phyloP scores from a whole-genome alignment of 1,140 invertebrate genomes.

The Brachystomella parvula region DNA sequence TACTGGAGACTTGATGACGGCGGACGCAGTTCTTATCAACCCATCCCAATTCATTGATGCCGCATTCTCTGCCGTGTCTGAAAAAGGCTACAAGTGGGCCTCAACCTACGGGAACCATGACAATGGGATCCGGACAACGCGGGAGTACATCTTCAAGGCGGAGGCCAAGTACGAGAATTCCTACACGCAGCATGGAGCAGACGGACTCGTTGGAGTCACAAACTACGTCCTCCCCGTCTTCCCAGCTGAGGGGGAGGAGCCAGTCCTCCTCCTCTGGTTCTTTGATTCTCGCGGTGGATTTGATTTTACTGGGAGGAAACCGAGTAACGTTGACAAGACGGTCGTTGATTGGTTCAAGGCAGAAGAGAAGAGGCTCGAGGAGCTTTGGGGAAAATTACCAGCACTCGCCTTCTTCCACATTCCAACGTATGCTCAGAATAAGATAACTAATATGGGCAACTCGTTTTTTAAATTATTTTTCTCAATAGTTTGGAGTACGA shows the following conservation, averaged over 20 bases:
- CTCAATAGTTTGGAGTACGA: slow-evolving; percentile 18
- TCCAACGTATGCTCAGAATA: slow-evolving; percentile 18
- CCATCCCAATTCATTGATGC: slow-evolving; percentile 20
- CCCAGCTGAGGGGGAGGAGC: slow-evolving; percentile 4
- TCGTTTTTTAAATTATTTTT: neutral
- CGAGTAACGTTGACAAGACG: slow-evolving; percentile 11
- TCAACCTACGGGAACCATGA: slow-evolving; percentile 28
- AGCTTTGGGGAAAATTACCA: slow-evolving; percentile 15
- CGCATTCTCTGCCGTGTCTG: slow-evolving; percentile 4
- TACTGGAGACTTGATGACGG: slow-evolving; percentile 25
- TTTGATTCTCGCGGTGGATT: slow-evolving; percentile 22
- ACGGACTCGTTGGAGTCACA: slow-evolving; percentile 14
- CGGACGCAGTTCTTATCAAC: slow-evolving; percentile 18
- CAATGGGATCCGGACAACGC: slow-evolving; percentile 17
- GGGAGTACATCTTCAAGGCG: slow-evolving; percentile 16
- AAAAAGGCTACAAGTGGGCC: slow-evolving; percentile 17
- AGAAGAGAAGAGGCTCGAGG: neutral
- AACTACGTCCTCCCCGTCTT: slow-evolving; percentile 23
- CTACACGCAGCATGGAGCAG: slow-evolving; percentile 7
- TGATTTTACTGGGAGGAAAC: slow-evolving; percentile 14
- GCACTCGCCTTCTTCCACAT: slow-evolving; percentile 25
- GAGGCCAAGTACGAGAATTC: slow-evolving; percentile 18
- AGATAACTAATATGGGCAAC: neutral
- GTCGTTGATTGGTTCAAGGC: slow-evolving; percentile 21
- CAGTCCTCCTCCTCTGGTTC: slow-evolving; percentile 19